Evolutionary conservation across 2,888 invertebrate genomes (phyloP), one percentile per base, ranked within the genome.

Genomic region (Eremobia ochroleuca): DNA sequence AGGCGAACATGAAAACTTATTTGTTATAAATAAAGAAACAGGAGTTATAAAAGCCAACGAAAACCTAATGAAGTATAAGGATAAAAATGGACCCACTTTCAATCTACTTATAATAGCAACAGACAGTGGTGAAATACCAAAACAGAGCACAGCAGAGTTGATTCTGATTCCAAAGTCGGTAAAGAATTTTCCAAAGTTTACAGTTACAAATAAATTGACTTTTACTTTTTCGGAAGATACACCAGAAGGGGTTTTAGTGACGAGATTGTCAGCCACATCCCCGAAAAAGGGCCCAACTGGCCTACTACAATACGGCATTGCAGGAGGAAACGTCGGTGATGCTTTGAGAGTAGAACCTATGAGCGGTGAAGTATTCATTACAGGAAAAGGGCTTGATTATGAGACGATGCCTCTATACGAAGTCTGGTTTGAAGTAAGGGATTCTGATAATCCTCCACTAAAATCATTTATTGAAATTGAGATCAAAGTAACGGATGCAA

Each of bases 301-400:
- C 18, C 97, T 97, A 87, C 96, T 99, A 77, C 97, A 97, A 80
- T 99, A 98, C 92, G 98, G 98, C 46, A 98, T 99, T 82, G 99
- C 99, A 18, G 99, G 99, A n/a, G 99, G 99, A 8, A 99, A 99
- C 93, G 97, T 98, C 5, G 99, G 98, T 0, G 98, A 98, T 90
- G 98, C 99, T n/a, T 97, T 99, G 62, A 97, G 97, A 91, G 98
- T 99, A 81, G 98, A 99, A 93, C 95, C 97, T 46, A 97, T 97
- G 74, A 98, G 98, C 52, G 99, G 99, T 0, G 98, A 98, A 94
- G 97, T 99, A 25, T 97, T 98, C 76, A 98, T 99, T 4, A 98
- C 98, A 0, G 97, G 97, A 34, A 98, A 97, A 90, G 98, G 99
- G 0, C 96, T 99, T 73, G 99, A 99, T 94, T 99, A 98, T 92